Base-by-base conservation (phyloP, 2,113 vertebrate genomes). In the Chionomys nivalis region DNA sequence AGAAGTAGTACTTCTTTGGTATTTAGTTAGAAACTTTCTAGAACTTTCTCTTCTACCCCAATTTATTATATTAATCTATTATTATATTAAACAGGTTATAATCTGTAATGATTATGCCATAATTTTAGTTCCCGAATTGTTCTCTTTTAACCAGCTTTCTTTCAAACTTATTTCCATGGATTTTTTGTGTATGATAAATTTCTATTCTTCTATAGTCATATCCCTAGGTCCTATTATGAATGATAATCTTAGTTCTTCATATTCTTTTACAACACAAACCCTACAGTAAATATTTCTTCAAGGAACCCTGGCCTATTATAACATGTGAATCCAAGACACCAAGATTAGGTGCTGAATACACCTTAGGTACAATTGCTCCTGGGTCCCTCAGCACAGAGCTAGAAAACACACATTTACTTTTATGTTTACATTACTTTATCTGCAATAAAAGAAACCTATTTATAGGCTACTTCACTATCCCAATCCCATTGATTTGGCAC, bases 11-110 rank as follows among this genome's bases (percentile, higher is more conserved):
- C 87, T 65, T 24, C 36, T 92, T 93, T 39, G 79, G 21, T 31
- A 72, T 91, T 93, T 91, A 76, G 70, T 52, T 70, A 10, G 19
- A 94, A n/a, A 12, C n/a, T 79, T 96, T 94, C 72, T 86, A 63
- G 49, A 36, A 11, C n/a, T 79, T 96, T 94, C 3, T 73, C 63
- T 75, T 76, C n/a, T 77, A 23, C 42, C 31, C 10, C 42, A 77
- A 49, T 52, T n/a, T 89, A 61, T 70, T 65, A 78, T 87, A 83
- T 90, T 33, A 63, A 0, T 78, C 17, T 2, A 5, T 83, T 42
- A 33, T n/a, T 58, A 87, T 73, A 94, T 75, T 94, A 44, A n/a
- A 28, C 85, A 36, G 72, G 14, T n/a, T 83, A 73, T 11, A 58
- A 55, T 70, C 78, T 92, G 39, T 77, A 76, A 13, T 44, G 90